These are phyloP conservation scores for Champsocephalus esox DNA, from an alignment of 2,797 vertebrate species.

Conservation along the genomic window DNA sequence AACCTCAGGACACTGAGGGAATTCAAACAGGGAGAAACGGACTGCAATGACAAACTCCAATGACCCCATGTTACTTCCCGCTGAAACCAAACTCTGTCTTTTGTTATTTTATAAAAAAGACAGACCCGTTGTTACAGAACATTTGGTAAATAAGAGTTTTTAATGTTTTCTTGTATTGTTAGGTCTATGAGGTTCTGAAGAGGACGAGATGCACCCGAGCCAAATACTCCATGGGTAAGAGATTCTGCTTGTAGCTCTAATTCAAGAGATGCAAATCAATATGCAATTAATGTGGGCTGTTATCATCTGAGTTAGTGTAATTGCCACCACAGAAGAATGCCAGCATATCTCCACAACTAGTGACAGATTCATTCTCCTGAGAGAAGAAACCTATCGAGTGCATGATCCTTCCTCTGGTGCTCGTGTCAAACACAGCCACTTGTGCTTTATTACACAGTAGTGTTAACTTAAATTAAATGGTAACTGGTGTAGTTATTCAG, in stretches of 20 bases:
- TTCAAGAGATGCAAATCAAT: not conserved
- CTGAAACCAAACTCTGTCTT: too few species aligned
- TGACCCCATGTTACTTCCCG: too few species aligned
- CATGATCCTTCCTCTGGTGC: not conserved
- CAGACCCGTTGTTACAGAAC: too few species aligned
- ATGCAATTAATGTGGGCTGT: constrained; percentile 13
- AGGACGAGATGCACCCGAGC: constrained; percentile 90
- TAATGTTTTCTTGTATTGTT: constrained; percentile 39
- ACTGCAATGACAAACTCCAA: too few species aligned
- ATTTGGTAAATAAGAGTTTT: not conserved
- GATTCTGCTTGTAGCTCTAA: not conserved
- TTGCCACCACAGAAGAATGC: not conserved
- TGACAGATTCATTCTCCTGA: not conserved
- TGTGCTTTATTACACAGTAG: not conserved
- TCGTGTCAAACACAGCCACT: not conserved
- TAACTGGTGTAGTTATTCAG: not conserved
- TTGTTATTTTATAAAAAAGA: too few species aligned
- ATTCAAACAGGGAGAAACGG: too few species aligned
- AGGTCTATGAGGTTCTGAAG: constrained; percentile 97
- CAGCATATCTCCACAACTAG: not conserved
- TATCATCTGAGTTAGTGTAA: not conserved
- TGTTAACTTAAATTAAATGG: not conserved
- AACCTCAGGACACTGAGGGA: too few species aligned
- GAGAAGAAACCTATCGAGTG: not conserved
- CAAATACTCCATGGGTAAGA: constrained; percentile 94